Conservation (phyloP, 2,888 invertebrate genomes). For the Meghimatium bilineatum region DNA sequence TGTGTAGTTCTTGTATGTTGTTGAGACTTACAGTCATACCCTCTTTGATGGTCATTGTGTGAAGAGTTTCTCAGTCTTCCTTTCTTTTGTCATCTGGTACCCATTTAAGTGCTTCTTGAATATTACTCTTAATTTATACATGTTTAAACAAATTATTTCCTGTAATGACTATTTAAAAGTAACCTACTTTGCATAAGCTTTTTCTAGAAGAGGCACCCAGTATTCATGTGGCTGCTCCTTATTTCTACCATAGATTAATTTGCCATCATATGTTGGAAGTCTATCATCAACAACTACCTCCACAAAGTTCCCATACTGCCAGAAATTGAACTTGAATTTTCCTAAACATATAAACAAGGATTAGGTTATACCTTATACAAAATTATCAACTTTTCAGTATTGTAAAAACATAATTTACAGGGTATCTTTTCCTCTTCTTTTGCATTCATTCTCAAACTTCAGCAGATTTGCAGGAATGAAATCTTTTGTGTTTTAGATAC, state of each 20-base stretch:
- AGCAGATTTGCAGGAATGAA: too few relatives aligned
- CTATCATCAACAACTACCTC: conserved; percentile 57
- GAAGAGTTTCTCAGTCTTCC: too few relatives aligned
- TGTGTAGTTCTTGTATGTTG: too few relatives aligned
- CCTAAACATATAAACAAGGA: conserved; percentile 43
- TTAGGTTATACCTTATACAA: not conserved
- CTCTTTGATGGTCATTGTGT: too few relatives aligned
- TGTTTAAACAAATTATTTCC: not conserved
- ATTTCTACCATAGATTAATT: conserved; percentile 53
- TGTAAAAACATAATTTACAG: too few relatives aligned
- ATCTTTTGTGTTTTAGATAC: too few relatives aligned
- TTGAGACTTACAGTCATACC: too few relatives aligned
- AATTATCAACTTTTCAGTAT: not conserved
- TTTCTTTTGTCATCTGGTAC: too few relatives aligned
- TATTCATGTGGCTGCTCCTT: conserved; percentile 51
- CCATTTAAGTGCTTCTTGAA: too few relatives aligned
- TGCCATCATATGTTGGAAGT: conserved; percentile 52
- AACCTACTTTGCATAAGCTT: conserved; percentile 67
- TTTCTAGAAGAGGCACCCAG: conserved; percentile 59
- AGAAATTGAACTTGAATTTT: conserved; percentile 56
- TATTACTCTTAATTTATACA: not conserved
- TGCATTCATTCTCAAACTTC: not conserved
- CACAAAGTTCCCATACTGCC: conserved; percentile 56
- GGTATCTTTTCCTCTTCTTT: not conserved
- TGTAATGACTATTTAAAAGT: not conserved